Conservation (phyloP, 2,113 vertebrate genomes). For the Varanus salvator region DNA sequence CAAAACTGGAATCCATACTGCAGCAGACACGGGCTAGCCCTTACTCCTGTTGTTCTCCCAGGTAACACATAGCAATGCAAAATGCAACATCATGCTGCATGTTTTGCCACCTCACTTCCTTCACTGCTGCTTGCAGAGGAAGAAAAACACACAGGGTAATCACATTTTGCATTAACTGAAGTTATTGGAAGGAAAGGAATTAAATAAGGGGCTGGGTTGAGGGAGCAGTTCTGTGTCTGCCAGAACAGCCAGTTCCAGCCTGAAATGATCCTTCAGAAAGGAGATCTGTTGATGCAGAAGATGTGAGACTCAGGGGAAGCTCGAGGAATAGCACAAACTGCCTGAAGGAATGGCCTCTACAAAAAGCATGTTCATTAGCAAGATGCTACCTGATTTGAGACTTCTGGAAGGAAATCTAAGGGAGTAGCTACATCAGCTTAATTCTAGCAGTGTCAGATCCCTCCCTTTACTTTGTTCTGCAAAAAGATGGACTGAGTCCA, state of each 20-base stretch:
- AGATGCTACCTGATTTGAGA: conserved; percentile 29
- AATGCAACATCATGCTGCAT: neutral
- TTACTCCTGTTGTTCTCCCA: neutral
- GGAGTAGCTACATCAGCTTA: neutral
- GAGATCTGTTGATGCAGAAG: neutral
- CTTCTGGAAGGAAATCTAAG: neutral
- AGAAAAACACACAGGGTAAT: neutral
- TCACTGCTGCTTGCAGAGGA: neutral
- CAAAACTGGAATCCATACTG: neutral
- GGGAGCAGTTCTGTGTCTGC: neutral
- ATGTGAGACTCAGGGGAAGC: neutral
- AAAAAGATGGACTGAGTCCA: neutral
- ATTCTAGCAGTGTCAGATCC: neutral
- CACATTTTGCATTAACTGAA: neutral
- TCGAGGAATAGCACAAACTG: neutral
- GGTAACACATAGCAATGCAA: neutral
- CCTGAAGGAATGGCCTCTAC: neutral
- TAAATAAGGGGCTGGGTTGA: neutral
- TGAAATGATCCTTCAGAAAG: neutral
- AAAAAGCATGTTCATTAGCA: conserved; percentile 54
- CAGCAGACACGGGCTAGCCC: neutral
- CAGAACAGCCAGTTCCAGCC: neutral
- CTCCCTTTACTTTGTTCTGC: neutral
- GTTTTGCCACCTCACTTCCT: neutral
- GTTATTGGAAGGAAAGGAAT: neutral